Percentiles rank a stretch among this genome's conserved stretches.
Conservation (phyloP, 2,888 invertebrate genomes). For the Harpalus rufipes region DNA sequence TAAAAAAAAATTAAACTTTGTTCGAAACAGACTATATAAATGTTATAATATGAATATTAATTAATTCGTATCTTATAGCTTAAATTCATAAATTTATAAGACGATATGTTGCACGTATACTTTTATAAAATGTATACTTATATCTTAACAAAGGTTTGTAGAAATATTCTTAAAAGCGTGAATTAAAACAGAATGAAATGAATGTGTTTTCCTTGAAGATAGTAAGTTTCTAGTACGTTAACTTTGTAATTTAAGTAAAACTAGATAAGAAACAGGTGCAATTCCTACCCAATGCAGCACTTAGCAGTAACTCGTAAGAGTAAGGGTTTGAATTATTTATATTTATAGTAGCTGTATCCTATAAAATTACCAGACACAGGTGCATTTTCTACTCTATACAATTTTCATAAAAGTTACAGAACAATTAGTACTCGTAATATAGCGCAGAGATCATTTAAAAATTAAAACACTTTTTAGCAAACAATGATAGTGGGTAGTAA, state of each 20-base stretch:
- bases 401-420: neutral
- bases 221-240: neutral
- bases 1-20: no score
- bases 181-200: no score
- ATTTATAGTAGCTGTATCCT: slow-evolving; percentile 2
- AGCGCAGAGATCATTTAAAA: neutral
- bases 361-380: neutral
- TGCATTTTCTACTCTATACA: neutral
- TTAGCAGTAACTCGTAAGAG: slow-evolving; percentile 2
- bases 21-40: no score
- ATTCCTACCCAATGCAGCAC: neutral
- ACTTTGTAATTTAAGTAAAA: slow-evolving; percentile 2
- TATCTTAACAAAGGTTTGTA: no score
- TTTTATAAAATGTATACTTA: no score
- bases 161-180: no score
- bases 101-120: no score
- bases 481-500: no score
- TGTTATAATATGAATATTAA: no score
- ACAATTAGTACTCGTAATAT: neutral
- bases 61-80: no score
- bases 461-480: neutral
- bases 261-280: slow-evolving; percentile 1
- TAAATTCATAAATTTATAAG: no score
- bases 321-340: slow-evolving; percentile 1
- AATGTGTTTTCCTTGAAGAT: neutral